These are phyloP conservation scores for Hirtodrosophila cameraria DNA, from an alignment of 2,888 invertebrate species.

Conservation along the genomic window DNA sequence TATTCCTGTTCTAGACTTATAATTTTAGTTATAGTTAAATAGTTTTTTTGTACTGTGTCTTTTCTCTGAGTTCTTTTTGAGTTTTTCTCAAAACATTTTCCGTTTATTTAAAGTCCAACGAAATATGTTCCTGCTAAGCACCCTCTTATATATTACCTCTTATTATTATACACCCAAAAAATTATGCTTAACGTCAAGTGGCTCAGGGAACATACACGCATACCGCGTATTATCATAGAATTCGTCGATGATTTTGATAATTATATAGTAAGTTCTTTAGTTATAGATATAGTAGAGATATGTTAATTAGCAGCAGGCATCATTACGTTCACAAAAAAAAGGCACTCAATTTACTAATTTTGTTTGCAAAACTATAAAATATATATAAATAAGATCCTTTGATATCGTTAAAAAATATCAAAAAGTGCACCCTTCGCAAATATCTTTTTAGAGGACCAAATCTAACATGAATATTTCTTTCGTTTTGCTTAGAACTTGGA, in stretches of 20 bases:
- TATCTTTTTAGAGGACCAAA: accelerated
- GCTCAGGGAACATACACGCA: constrained; percentile 91
- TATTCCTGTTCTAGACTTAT: constrained; percentile 45
- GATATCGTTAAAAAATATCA: not conserved
- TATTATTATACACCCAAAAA: constrained; percentile 13
- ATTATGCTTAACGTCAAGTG: constrained; percentile 85
- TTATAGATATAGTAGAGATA: not conserved
- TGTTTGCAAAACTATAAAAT: constrained; percentile 5
- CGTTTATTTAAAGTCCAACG: constrained; percentile 6
- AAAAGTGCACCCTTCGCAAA: not conserved
- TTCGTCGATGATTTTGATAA: constrained; percentile 89
- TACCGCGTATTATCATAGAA: constrained; percentile 88
- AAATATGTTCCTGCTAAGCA: not conserved
- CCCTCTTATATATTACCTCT: constrained; percentile 15
- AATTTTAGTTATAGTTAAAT: constrained; percentile 48
- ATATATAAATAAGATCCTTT: not conserved
- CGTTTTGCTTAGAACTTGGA: constrained; percentile 88
- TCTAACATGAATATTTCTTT: constrained; percentile 68
- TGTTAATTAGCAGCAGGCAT: constrained; percentile 35
- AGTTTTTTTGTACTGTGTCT: constrained; percentile 2
- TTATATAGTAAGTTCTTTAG: constrained; percentile 86
- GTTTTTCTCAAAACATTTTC: constrained; percentile 16
- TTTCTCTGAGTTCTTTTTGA: constrained; percentile 16
- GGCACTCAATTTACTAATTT: constrained; percentile 63
- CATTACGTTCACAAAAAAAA: constrained; percentile 51